These are phyloP conservation scores for Nycticryphes semicollaris DNA, from an alignment of 2,113 vertebrate genomes.

Conservation along the genomic window DNA sequence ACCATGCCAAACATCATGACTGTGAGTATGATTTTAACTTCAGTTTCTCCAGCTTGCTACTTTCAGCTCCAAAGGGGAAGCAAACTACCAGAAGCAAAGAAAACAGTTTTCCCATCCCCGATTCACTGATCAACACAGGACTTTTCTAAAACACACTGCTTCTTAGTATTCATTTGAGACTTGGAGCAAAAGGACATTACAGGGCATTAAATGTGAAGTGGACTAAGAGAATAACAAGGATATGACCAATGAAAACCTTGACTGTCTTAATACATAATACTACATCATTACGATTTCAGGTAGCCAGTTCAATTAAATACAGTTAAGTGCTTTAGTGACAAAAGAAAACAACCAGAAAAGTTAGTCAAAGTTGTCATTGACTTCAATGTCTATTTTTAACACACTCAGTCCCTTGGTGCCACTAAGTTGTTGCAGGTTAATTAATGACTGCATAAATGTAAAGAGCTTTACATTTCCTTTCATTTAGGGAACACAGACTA, in stretches of 20 bases:
- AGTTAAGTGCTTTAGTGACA: constrained; percentile 30
- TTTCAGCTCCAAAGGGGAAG: background rate
- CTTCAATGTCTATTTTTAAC: constrained; percentile 45
- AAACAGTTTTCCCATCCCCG: background rate
- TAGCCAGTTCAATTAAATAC: constrained; percentile 2
- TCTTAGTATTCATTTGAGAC: background rate
- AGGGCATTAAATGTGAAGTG: background rate
- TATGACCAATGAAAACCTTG: background rate
- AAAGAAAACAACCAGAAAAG: background rate
- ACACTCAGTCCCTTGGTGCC: constrained; percentile 10
- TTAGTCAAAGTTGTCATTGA: constrained; percentile 39
- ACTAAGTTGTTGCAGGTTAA: constrained; percentile 31
- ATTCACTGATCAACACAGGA: background rate
- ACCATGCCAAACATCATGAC: background rate
- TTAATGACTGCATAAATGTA: constrained; percentile 47
- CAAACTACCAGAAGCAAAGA: background rate
- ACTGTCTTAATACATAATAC: background rate
- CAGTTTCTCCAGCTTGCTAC: background rate
- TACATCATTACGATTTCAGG: constrained; percentile 3
- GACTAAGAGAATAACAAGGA: background rate
- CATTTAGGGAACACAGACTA: background rate
- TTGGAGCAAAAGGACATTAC: background rate
- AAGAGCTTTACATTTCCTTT: constrained; percentile 40
- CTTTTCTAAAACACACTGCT: background rate
- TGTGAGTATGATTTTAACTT: background rate